Percentiles rank a stretch among this genome's conserved stretches.
phyloP scores from a whole-genome alignment of 2,888 invertebrate species.

The Pristionchus fissidentatus region DNA sequence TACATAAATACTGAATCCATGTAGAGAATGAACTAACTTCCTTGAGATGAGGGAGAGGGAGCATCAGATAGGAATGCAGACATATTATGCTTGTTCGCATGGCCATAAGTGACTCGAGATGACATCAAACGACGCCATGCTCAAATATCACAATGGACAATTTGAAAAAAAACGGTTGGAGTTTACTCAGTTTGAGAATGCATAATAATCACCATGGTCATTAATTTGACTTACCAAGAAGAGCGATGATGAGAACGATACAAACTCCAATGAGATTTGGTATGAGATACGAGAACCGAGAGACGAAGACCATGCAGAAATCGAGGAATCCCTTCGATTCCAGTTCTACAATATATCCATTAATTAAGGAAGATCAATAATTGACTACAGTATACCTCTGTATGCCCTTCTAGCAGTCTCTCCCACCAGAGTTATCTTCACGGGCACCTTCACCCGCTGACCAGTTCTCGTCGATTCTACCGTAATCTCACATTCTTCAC shows the following conservation, averaged over 20 bases:
- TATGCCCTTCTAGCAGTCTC: slow-evolving; percentile 60
- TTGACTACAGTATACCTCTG: slow-evolving; percentile 50
- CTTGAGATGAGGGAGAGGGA: neutral
- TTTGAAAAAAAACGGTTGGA: neutral
- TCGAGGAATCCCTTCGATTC: slow-evolving; percentile 55
- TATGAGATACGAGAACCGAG: slow-evolving; percentile 55
- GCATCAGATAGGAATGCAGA: slow-evolving; percentile 41
- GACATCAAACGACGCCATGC: neutral
- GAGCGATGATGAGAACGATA: neutral
- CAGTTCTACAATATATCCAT: neutral
- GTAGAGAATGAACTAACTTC: neutral
- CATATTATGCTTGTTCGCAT: neutral
- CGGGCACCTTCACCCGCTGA: slow-evolving; percentile 56
- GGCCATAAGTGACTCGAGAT: slow-evolving; percentile 13
- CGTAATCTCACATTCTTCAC: slow-evolving; percentile 54
- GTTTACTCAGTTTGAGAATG: neutral
- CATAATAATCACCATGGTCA: neutral
- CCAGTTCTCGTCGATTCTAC: slow-evolving; percentile 57
- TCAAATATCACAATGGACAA: neutral
- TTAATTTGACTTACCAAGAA: slow-evolving; percentile 12
- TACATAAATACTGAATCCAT: neutral
- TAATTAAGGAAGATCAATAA: neutral
- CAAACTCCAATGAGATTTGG: slow-evolving; percentile 53
- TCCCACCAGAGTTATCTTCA: slow-evolving; percentile 60
- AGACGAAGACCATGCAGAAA: slow-evolving; percentile 56